Evolutionary conservation across 2,797 vertebrate species (phyloP), one percentile per base, ranked within the genome.

Genomic region (Dendrocincla tyrannina): DNA sequence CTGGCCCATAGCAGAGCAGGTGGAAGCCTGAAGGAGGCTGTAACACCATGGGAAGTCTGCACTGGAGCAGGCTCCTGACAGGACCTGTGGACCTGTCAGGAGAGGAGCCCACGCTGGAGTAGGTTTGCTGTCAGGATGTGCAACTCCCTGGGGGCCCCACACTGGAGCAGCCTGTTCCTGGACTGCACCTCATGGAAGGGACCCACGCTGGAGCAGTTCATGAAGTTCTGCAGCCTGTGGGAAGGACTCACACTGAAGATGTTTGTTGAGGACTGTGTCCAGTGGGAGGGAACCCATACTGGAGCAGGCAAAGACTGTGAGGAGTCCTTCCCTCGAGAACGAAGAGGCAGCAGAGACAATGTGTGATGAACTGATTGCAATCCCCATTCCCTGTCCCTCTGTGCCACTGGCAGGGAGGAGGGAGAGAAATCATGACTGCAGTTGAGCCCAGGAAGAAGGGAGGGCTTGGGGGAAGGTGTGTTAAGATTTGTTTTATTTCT

Each of bases 271-370:
- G 14, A 33, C 37, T 58, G 19, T 11, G 37, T 12, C 9, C 35
- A 0, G 3, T 39, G n/a, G 41, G 24, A 53, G 19, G 7, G 7
- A 64, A 13, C 22, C 25, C 22, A 47, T 0, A 2, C 12, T 66
- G 60, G 19, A 66, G 39, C 13, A 35, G 23, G 23, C 23, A 13
- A 68, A 62, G 19, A 33, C 7, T 55, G 28, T 30, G 28, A 30
- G 28, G 23, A 42, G 32, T 42, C 39, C 39, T 72, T 14, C 32
- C 5, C 13, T 8, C 8, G 10, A 60, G 5, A 13, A 50, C 20
- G 32, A 53, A 62, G 39, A 7, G 44, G 23, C 0, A 19, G 24
- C 28, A 85, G 44, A 69, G 9, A 42, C 10, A 44, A 16, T 8
- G 3, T 11, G 4, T 33, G 35, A 70, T 27, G 27, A 53, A 33